Base-by-base conservation (phyloP, 2,888 invertebrate species). In the Loripinus fragilis region DNA sequence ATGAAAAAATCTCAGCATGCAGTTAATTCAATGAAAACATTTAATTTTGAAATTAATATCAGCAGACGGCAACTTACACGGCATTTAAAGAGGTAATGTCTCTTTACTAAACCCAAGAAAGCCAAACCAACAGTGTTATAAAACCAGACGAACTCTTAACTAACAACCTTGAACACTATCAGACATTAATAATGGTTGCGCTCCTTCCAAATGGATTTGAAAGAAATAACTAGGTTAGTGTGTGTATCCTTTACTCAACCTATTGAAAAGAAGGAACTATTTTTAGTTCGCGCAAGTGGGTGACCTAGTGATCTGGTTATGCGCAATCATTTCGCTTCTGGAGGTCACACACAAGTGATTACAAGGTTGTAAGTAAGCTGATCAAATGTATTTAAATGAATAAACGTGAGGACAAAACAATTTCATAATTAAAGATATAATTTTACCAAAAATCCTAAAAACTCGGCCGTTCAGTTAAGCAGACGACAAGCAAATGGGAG, bases 221-320 rank as follows among this genome's bases (percentile, higher is more conserved):
- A 60, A 33, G 23, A 60, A 20, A 33, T 60, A 60, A 60, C 33
- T 33, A 60, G 60, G 60, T 60, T 60, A 52, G 52, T 52, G 25
- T 52, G 25, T 25, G 25, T 52, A 60, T 60, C 60, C 60, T 60
- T n/a, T 33, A 60, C 23, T 60, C 60, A 60, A 60, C 60, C 60
- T 60, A 60, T 52, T 38, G 60, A 65, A 68, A 65, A 48, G 23
- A 42, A n/a, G 67, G n/a, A 55, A 55, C 76, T 81, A 81, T 81
- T 78, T 78, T 68, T 75, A 78, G 78, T 20, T 28, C 55, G 41
- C 76, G 64, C 77, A 72, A 74, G 77, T 70, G 77, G 77, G 74
- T 83, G 83, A 83, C 79, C 83, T 79, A 80, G 68, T 80, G 76
- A 76, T 76, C 67, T 33, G 60, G 33, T 60, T 60, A 52, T 60